These are phyloP conservation scores for Hemibagrus wyckioides DNA, from an alignment of 2,113 vertebrate genomes.

Conservation along the genomic window DNA sequence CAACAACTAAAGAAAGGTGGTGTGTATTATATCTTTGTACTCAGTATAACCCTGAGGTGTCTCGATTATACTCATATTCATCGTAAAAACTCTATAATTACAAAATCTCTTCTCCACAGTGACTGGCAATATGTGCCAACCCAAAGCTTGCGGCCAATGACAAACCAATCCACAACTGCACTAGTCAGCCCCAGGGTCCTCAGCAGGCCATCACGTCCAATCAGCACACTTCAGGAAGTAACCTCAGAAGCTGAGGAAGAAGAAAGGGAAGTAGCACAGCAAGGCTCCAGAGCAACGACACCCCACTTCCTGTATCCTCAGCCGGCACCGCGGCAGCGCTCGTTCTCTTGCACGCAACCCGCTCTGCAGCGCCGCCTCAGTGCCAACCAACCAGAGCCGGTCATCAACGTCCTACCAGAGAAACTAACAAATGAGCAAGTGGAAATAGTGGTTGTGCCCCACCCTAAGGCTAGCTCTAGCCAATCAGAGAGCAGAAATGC, in stretches of 20 bases:
- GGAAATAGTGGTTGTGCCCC: slow-evolving; percentile 63
- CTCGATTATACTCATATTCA: background rate
- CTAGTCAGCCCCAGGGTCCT: slow-evolving; percentile 76
- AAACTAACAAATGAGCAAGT: slow-evolving; percentile 63
- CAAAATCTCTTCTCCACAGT: slow-evolving; percentile 54
- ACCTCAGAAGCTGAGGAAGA: slow-evolving; percentile 75
- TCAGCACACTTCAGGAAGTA: slow-evolving; percentile 77
- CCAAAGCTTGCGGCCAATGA: slow-evolving; percentile 72
- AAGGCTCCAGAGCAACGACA: slow-evolving; percentile 63
- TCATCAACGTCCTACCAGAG: slow-evolving; percentile 61
- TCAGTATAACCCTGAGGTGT: background rate
- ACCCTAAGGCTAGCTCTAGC: slow-evolving; percentile 47
- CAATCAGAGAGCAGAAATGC: slow-evolving; percentile 56
- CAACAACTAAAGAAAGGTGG: background rate
- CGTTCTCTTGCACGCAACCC: slow-evolving; percentile 79
- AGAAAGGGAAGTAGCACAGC: slow-evolving; percentile 68
- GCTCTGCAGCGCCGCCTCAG: slow-evolving; percentile 72
- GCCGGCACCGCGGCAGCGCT: slow-evolving; percentile 73
- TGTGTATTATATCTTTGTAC: background rate
- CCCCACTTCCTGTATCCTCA: slow-evolving; percentile 76
- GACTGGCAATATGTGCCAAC: slow-evolving; percentile 71
- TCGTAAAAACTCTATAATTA: background rate
- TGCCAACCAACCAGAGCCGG: slow-evolving; percentile 65
- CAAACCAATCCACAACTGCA: slow-evolving; percentile 75
- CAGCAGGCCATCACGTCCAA: slow-evolving; percentile 72